These are phyloP conservation scores for Aleiodes sp. DNA, from an alignment of 1,140 invertebrate genomes.

Conservation along the genomic window DNA sequence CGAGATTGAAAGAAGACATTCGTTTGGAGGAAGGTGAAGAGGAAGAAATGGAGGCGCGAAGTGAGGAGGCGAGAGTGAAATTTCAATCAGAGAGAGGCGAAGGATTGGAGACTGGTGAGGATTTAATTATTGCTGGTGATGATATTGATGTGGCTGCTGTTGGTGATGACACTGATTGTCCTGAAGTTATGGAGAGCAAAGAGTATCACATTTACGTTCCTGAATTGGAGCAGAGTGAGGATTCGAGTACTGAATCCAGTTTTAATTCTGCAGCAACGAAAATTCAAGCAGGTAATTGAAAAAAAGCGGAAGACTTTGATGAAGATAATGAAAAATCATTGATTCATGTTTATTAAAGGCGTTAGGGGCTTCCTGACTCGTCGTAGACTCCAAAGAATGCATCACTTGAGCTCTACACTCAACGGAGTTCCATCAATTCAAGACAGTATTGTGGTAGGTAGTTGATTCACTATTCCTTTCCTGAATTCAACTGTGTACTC, in stretches of 20 bases:
- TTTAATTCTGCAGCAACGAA: slow-evolving; percentile 46
- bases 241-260: slow-evolving; percentile 34
- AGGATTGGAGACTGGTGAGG: neutral
- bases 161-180: neutral
- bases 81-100: slow-evolving; percentile 16
- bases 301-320: neutral
- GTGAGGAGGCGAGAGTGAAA: slow-evolving; percentile 4
- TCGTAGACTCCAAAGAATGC: slow-evolving; percentile 36
- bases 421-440: slow-evolving; percentile 45
- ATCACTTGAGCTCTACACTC: slow-evolving; percentile 40
- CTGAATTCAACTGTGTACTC: neutral
- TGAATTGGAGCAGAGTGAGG: slow-evolving; percentile 28
- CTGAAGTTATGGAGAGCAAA: slow-evolving; percentile 20
- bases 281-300: slow-evolving; percentile 52
- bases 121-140: neutral
- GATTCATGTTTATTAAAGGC: slow-evolving; percentile 34
- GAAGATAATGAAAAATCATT: neutral
- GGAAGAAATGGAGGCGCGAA: neutral
- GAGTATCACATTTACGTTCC: slow-evolving; percentile 36
- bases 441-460: slow-evolving; percentile 44
- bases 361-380: slow-evolving; percentile 51
- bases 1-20: slow-evolving; percentile 22
- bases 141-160: neutral
- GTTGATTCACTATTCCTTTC: neutral
- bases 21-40: slow-evolving; percentile 11